Base-by-base conservation (phyloP, 2,797 vertebrate genomes). In the Pteronotus mesoamericanus region DNA sequence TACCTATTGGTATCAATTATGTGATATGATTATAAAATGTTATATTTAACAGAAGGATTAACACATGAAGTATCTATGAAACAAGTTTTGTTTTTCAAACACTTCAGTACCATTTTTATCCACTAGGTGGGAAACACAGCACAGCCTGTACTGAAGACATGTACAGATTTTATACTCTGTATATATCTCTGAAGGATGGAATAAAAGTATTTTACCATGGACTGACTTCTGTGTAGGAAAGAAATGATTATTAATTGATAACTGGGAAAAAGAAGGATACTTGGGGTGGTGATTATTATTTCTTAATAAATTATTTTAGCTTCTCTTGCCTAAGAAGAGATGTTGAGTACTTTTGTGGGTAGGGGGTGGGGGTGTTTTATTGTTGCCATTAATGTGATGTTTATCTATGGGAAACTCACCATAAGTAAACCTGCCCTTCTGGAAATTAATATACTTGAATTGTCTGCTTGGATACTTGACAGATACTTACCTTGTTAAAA, bases 41-140 rank as follows among this genome's bases (percentile, higher is more conserved):
- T 64, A 32, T 2, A 64, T 6, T 22, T 64, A 18, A 18, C 2
- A 21, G 24, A 92, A 87, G 24, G 48, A 24, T 92, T 80, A 61
- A 39, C 15, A 71, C 18, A 29, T 83, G 18, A 90, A 94, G 39
- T 53, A 46, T 42, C 46, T 68, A 1, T 68, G 37, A 69, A 71
- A 9, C 46, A 48, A 72, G 51, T 93, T 87, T 72, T 78, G 24
- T 66, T n/a, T 94, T 91, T 83, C 9, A 59, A 44, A 34, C 11
- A 1, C 2, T 72, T 90, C 80, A 86, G 53, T 91, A 89, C 68
- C 37, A 59, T 86, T 89, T 95, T 96, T 39, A 75, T 61, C 91
- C 86, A 95, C 83, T 91, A 96, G 94, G 68, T 97, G 83, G 91
- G 91, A 74, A 93, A 55, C 68, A 72, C 29, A 77, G 53, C 53